Percentiles rank a stretch among this genome's conserved stretches.
phyloP scores from a whole-genome alignment of 1,140 invertebrate genomes.

The Bombus confusus region DNA sequence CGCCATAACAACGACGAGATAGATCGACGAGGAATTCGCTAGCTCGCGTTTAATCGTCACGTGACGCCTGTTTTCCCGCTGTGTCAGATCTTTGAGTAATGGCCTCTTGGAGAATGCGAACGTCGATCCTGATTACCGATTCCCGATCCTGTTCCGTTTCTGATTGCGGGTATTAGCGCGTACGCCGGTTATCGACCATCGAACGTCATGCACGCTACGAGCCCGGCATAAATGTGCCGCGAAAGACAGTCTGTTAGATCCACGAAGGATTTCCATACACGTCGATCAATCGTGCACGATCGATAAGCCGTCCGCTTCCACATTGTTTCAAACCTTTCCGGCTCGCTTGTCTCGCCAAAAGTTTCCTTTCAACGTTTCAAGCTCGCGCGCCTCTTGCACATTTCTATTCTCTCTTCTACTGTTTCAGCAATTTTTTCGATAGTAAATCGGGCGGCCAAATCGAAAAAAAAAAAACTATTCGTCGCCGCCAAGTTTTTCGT shows the following conservation, averaged over 20 bases:
- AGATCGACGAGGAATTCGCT: slow-evolving; percentile 16
- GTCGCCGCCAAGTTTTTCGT: background rate
- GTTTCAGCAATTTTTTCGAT: too few relatives aligned
- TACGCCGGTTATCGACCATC: slow-evolving; percentile 47
- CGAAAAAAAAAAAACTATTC: background rate
- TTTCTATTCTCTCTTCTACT: background rate
- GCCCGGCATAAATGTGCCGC: slow-evolving; percentile 29
- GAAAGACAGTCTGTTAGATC: slow-evolving; percentile 36
- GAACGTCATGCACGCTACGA: slow-evolving; percentile 45
- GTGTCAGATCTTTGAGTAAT: slow-evolving; percentile 53
- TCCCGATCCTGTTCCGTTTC: slow-evolving; percentile 36
- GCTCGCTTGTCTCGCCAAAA: slow-evolving; percentile 9
- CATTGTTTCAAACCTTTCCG: slow-evolving; percentile 13
- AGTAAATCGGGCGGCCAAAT: background rate
- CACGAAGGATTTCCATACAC: slow-evolving; percentile 35
- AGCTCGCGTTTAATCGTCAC: slow-evolving; percentile 38
- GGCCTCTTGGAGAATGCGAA: slow-evolving; percentile 15
- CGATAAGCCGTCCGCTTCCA: slow-evolving; percentile 5
- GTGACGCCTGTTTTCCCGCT: slow-evolving; percentile 29
- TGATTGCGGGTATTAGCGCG: slow-evolving; percentile 53
- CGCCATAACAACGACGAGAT: background rate
- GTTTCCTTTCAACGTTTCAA: background rate
- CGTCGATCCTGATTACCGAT: slow-evolving; percentile 52
- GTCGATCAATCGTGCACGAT: slow-evolving; percentile 22
- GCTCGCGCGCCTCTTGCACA: background rate